Conservation (phyloP, 2,888 invertebrate genomes). For the Rhabditophanes sp. region DNA sequence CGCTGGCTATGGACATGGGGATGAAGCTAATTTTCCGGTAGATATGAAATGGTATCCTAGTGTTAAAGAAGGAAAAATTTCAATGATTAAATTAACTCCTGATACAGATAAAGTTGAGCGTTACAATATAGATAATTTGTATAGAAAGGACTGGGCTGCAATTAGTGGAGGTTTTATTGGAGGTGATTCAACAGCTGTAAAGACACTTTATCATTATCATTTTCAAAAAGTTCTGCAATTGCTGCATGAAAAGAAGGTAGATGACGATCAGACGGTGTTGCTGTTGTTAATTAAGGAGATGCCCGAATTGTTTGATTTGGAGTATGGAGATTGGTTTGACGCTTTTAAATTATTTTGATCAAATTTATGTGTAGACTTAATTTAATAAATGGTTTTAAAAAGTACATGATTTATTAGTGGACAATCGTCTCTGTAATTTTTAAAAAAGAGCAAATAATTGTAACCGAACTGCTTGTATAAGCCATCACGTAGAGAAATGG, state of each 20-base stretch:
- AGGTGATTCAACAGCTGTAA: constrained; percentile 27
- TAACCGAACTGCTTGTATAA: too few relatives aligned
- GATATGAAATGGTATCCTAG: constrained; percentile 14
- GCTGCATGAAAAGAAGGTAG: constrained; percentile 11
- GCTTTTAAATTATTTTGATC: constrained; percentile 40
- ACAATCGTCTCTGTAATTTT: too few relatives aligned
- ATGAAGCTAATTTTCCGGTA: constrained; percentile 12
- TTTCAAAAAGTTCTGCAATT: constrained; percentile 12
- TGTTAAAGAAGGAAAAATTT: constrained; percentile 12
- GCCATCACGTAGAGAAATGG: too few relatives aligned
- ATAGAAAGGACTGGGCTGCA: constrained; percentile 31
- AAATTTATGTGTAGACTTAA: too few relatives aligned
- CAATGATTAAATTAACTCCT: constrained; percentile 20
- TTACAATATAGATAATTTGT: constrained; percentile 31
- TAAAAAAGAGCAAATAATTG: too few relatives aligned
- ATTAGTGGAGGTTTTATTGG: constrained; percentile 42
- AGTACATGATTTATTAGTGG: too few relatives aligned
- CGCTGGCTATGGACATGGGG: constrained; percentile 42
- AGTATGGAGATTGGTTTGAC: constrained; percentile 44
- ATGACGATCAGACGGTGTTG: constrained; percentile 44
- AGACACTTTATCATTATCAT: constrained; percentile 17
- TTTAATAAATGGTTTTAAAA: too few relatives aligned
- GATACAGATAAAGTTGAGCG: constrained; percentile 8
- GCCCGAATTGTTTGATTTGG: constrained; percentile 40
- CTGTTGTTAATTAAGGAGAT: constrained; percentile 37